Conservation (phyloP, 2,888 invertebrate species). For the Phortica okadai region DNA sequence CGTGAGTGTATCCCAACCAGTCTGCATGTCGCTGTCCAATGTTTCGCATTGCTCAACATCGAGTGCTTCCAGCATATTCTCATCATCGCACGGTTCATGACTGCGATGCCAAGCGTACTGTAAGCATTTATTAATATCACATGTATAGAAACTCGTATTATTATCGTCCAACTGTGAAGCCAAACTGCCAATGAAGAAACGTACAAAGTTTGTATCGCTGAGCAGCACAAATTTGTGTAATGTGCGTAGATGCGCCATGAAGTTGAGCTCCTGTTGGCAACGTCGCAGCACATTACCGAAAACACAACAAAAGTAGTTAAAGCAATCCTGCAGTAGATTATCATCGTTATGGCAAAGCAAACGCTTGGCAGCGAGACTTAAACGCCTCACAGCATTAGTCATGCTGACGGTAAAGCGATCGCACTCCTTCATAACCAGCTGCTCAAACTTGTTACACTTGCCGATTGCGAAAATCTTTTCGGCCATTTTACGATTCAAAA, state of each 20-base stretch:
- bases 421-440: slow-evolving; percentile 22
- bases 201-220: not conserved
- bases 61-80: not conserved
- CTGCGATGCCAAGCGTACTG: not conserved
- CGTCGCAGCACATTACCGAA: no score
- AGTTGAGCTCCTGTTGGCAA: not conserved
- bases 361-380: slow-evolving; percentile 19
- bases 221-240: not conserved
- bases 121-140: not conserved
- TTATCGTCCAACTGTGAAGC: not conserved
- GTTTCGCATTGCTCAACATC: not conserved
- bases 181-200: not conserved
- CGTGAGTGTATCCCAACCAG: slow-evolving; percentile 3
- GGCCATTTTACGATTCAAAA: slow-evolving; percentile 32
- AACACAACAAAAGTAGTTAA: not conserved
- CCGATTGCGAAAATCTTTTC: slow-evolving; percentile 44
- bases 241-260: not conserved
- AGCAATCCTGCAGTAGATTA: slow-evolving; percentile 27
- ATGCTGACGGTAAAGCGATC: not conserved
- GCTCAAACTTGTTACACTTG: slow-evolving; percentile 34
- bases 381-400: slow-evolving; percentile 7
- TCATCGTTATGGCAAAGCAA: slow-evolving; percentile 30
- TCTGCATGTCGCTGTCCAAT: not conserved
- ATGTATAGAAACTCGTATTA: not conserved
- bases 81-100: not conserved